phyloP scores from a whole-genome alignment of 2,888 invertebrate species.

The Apodemia mormo region DNA sequence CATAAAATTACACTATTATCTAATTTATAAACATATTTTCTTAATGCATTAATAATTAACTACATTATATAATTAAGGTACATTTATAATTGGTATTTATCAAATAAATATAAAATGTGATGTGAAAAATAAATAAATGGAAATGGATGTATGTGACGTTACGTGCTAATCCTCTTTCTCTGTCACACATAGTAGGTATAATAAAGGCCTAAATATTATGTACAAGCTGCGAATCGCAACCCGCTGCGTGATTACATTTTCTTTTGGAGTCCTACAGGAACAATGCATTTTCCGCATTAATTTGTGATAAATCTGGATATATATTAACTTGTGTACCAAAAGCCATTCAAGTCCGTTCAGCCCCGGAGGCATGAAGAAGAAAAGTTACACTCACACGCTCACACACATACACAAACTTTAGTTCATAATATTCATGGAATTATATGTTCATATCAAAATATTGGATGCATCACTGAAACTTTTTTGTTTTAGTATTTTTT shows the following conservation, averaged over 20 bases:
- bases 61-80: slow-evolving; percentile 7
- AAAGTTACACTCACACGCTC: neutral
- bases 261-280: neutral
- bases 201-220: slow-evolving; percentile 12
- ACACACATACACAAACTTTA: neutral
- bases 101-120: slow-evolving; percentile 8
- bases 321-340: neutral
- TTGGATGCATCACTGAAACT: neutral
- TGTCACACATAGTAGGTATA: neutral
- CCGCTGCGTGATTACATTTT: neutral
- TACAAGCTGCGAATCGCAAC: too few relatives aligned
- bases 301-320: neutral
- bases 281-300: neutral
- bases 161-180: neutral
- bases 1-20: slow-evolving; percentile 12
- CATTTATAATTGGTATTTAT: slow-evolving; percentile 10
- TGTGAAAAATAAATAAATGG: neutral
- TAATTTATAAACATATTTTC: slow-evolving; percentile 12
- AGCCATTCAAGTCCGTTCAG: neutral
- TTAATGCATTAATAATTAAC: slow-evolving; percentile 10
- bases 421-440: neutral
- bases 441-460: neutral
- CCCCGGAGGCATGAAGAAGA: neutral
- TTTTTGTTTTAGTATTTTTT: neutral
- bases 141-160: slow-evolving; percentile 2